Evolutionary conservation across 1,140 invertebrate genomes (phyloP), one percentile per base, ranked within the genome.

Genomic region (Lepidurus arcticus): DNA sequence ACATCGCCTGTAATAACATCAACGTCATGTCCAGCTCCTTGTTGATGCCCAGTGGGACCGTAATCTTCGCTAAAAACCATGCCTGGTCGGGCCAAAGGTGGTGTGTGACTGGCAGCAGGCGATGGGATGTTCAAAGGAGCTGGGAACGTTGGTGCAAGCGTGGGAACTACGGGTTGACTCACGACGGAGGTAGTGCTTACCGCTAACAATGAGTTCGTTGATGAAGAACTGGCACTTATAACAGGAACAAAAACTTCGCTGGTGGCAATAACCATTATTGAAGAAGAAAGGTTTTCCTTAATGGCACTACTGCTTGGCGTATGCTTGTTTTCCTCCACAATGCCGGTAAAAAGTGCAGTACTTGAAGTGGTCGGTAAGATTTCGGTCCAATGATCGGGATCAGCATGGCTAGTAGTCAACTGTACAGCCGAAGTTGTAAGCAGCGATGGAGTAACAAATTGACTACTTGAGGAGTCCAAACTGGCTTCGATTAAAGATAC

Each of bases 1-100:
- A 75, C 21, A 21, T 74, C 78, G 42, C 73, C 53, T 11, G 73
- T 78, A 24, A 78, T 78, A 26, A 74, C 78, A 74, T 78, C 78
- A 21, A 76, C 44, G n/a, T 76, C 45, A 84, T 85, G 81, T 81
- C 81, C 81, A 82, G 76, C 10, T 76, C 53, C 53, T 7, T 13
- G 1, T 7, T 65, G 53, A 65, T 9, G 13, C 76, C 16, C 78
- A 80, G 1, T 74, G 78, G 73, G 77, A 79, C n/a, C 73, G 16
- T 13, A 74, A 42, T 76, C 78, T 16, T 76, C 80, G 24, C 78
- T 79, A 11, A 77, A 73, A 11, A 80, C 76, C 24, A 76, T 73
- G 26, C 81, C 78, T 7, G 81, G 80, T 2, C 78, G 79, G 11
- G 80, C 81, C 44, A 80, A 75, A 21, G 82, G 53, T 0, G 82